Conservation (phyloP, 2,113 vertebrate genomes). For the Colossoma macropomum region DNA sequence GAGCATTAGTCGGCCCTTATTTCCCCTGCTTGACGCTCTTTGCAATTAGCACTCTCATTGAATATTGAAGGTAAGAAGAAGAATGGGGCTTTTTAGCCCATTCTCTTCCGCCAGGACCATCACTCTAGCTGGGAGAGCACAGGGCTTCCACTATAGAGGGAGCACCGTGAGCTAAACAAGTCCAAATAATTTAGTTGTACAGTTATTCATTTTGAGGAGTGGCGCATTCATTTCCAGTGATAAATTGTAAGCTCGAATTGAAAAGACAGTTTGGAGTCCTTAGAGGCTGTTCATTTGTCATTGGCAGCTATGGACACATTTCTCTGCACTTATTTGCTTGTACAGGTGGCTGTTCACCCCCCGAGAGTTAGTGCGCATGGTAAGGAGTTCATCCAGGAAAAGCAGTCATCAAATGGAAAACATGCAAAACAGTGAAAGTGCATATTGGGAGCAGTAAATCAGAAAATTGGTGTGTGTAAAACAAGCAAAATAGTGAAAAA, state of each 20-base stretch:
- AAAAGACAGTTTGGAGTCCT: conserved; percentile 26
- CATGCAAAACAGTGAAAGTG: neutral
- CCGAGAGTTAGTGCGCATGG: neutral
- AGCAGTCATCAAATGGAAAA: conserved; percentile 12
- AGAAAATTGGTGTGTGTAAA: neutral
- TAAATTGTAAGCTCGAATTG: neutral
- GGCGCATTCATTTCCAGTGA: conserved; percentile 11
- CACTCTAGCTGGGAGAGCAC: conserved; percentile 71
- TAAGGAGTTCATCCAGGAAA: neutral
- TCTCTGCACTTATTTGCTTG: conserved; percentile 7
- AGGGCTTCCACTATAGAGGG: conserved; percentile 74
- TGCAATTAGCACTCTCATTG: conserved; percentile 80
- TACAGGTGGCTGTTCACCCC: neutral
- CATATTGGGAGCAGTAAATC: neutral
- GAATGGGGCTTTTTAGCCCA: conserved; percentile 79
- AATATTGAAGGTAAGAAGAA: conserved; percentile 82
- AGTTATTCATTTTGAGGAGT: conserved; percentile 58
- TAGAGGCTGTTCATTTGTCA: conserved; percentile 6
- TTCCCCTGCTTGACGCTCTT: conserved; percentile 66
- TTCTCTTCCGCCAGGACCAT: conserved; percentile 78
- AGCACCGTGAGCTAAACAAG: conserved; percentile 77
- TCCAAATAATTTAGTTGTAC: conserved; percentile 79
- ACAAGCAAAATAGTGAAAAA: too few species aligned
- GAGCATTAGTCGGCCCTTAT: conserved; percentile 71
- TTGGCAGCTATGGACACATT: conserved; percentile 16